Base-by-base conservation (phyloP, 2,888 invertebrate genomes). In the Leptura quadrifasciata region DNA sequence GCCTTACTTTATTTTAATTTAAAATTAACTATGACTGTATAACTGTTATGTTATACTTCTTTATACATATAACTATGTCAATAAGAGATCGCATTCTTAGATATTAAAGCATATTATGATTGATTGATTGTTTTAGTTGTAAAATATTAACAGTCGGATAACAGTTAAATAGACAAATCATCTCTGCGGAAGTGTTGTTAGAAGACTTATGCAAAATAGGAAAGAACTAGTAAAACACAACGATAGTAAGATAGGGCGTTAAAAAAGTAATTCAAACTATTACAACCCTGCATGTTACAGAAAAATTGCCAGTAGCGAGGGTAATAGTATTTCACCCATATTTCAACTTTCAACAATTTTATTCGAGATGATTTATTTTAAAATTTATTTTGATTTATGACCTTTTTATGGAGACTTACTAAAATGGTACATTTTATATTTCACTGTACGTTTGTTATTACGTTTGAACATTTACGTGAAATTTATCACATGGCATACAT, bases 341-440 rank as follows among this genome's bases (percentile, higher is more conserved):
- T 69, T 69, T 69, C 58, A 58, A 15, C 69, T 58, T 39, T 58
- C 31, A 69, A 35, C 69, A 58, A 69, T 69, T 58, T 21, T 39
- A 21, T 58, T 21, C 5, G 39, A 24, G 55, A 68, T 68, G 68
- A 68, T 68, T 68, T 68, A 68, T 68, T 57, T 68, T 31, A 57
- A 55, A 57, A 8, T 69, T 58, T 17, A 20, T 39, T 20, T 52
- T 69, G 69, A 69, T 69, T 69, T 69, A 69, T 39, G 58, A 58
- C n/a, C 58, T 58, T 58, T 69, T 69, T 58, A 58, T 57, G 58
- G 67, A 57, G 39, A 35, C 58, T 35, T 20, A 58, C 58, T 69
- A 39, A 69, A 69, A 58, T 20, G 63, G 63, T 39, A 63, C 18
- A 63, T 63, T 63, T 63, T 63, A 63, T 39, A 35, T 31, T 18